Evolutionary conservation across 2,888 invertebrate species (phyloP), one percentile per base, ranked within the genome.

Genomic region (Ichneumoninae sp.): DNA sequence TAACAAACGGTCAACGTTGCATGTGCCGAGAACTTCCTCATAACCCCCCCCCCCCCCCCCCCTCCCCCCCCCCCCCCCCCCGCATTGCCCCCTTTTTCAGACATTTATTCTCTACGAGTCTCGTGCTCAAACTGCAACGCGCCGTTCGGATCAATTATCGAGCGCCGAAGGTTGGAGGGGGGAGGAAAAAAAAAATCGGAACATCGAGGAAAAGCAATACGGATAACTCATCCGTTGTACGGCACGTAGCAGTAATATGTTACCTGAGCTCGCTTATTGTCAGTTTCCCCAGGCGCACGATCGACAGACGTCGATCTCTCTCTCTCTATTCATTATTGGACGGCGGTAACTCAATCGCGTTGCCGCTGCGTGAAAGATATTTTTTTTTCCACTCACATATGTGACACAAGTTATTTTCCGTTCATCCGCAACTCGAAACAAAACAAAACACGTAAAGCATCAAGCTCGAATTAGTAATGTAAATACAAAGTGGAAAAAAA

Each of bases 71-170:
- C 44, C 0, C 44, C 0, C 3, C 26, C 44, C 44, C 2, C 13
- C 44, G 13, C 3, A 44, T 16, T 16, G 5, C 13, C 26, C 5
- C 3, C 5, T 1, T 63, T 30, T 26, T 66, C 6, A 36, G 4
- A 74, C 33, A 13, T 65, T 19, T 63, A 7, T 75, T 8, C n/a
- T 47, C n/a, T 8, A 3, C 19, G 30, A 30, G 65, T 22, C 65
- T 50, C 33, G 50, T 52, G 22, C 52, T 66, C 6, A 13, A 66
- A 66, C 19, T 65, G 36, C 75, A 22, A 22, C 52, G 50, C 8
- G 50, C 40, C 36, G 47, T 16, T 19, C 36, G 40, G 54, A 52
- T 76, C 22, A 76, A 76, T 76, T 66, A 66, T 76, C 76, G 76
- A 19, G 36, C 36, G 65, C 3, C 75, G 33, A 47, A 66, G 54